phyloP scores from a whole-genome alignment of 2,797 vertebrate genomes.

The Peromyscus attwateri region DNA sequence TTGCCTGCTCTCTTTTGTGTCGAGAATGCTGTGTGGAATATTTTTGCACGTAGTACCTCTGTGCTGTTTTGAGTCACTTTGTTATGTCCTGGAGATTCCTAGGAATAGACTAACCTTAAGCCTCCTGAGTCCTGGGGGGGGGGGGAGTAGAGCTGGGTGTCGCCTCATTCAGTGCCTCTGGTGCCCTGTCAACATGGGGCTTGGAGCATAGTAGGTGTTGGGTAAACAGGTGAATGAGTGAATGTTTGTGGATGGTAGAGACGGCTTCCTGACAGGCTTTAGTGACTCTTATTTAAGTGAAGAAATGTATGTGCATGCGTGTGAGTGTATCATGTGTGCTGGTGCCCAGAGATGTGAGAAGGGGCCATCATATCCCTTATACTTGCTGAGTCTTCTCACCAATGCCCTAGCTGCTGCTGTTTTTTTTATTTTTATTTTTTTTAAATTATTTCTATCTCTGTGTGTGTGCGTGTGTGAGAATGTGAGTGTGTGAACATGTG shows the following conservation, averaged over 20 bases:
- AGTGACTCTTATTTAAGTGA: background rate
- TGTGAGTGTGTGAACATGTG: background rate
- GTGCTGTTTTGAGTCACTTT: slow-evolving; percentile 34
- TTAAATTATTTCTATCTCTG: background rate
- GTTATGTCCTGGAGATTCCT: slow-evolving; percentile 53
- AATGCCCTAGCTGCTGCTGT: background rate
- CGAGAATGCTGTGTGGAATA: background rate
- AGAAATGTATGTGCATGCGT: too few species aligned
- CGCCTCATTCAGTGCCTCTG: background rate
- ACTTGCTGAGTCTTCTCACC: background rate
- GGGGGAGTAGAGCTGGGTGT: fast-evolving
- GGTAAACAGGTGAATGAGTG: background rate
- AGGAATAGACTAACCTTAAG: background rate
- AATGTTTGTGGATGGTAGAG: background rate
- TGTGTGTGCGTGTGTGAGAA: fast-evolving
- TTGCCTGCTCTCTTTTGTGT: background rate
- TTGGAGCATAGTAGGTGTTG: background rate
- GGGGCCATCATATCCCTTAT: background rate
- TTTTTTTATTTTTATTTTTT: too few species aligned
- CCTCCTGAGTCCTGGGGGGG: background rate
- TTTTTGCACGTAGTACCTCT: background rate
- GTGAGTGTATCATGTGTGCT: background rate
- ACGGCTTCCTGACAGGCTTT: background rate
- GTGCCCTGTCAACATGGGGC: fast-evolving
- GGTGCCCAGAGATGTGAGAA: background rate